Conservation (phyloP, 2,888 invertebrate genomes). For the Zygogramma bicolorata region DNA sequence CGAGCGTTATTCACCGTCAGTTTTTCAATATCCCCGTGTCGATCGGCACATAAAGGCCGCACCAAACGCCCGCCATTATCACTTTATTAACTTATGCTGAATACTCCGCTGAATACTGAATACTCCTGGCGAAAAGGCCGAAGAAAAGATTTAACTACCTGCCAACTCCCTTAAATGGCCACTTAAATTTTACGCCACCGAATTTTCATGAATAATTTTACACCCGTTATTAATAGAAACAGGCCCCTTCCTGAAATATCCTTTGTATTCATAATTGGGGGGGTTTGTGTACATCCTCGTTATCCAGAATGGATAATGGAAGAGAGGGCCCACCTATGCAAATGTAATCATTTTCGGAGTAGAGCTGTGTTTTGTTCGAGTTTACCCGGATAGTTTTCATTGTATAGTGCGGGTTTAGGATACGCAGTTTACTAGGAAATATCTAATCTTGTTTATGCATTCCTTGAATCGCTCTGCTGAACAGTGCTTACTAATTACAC, state of each 20-base stretch:
- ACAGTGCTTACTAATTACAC: too few relatives aligned
- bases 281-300: neutral
- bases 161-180: slow-evolving; percentile 5
- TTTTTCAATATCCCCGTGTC: neutral
- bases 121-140: neutral
- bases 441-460: neutral
- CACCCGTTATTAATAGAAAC: neutral
- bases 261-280: neutral
- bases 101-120: neutral
- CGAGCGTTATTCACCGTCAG: neutral
- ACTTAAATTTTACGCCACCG: slow-evolving; percentile 17
- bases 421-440: neutral
- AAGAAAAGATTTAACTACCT: slow-evolving; percentile 10
- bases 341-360: neutral
- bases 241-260: slow-evolving; percentile 1
- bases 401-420: neutral
- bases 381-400: neutral
- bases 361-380: neutral
- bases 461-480: too few relatives aligned
- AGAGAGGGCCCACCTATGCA: neutral
- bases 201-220: slow-evolving; percentile 20
- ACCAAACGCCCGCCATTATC: neutral
- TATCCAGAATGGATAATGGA: neutral
- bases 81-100: slow-evolving; percentile 9
- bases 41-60: neutral